Conservation (phyloP, 2,888 invertebrate genomes). For the Embidobia sp. region DNA sequence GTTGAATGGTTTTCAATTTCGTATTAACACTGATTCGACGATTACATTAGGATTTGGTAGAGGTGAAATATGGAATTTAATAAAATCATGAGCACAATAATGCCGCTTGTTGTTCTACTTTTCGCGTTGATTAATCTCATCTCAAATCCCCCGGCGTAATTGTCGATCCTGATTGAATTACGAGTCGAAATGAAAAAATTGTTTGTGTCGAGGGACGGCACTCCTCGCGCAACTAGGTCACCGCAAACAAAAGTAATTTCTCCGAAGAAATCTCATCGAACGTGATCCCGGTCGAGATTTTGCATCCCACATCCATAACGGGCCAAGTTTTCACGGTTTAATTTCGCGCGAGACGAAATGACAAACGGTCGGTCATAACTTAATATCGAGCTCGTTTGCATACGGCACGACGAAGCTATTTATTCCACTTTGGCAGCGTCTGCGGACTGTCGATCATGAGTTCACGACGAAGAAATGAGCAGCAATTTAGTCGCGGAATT, state of each 20-base stretch:
- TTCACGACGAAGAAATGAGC: conserved; percentile 61
- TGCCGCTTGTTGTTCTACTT: conserved; percentile 22
- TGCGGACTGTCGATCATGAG: conserved; percentile 72
- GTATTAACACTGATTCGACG: too few species aligned
- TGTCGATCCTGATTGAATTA: conserved; percentile 45
- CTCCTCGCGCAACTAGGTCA: conserved; percentile 60
- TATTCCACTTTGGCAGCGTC: conserved; percentile 73
- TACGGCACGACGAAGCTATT: conserved; percentile 71
- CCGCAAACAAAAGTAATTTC: conserved; percentile 64
- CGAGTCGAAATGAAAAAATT: conserved; percentile 49
- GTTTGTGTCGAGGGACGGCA: conserved; percentile 51
- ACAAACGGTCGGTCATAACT: conserved; percentile 73
- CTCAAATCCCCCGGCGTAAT: conserved; percentile 8
- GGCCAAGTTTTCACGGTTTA: conserved; percentile 69
- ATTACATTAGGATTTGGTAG: too few species aligned
- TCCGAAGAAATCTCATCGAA: conserved; percentile 59
- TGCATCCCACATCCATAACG: conserved; percentile 39
- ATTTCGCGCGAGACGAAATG: conserved; percentile 68
- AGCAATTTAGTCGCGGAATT: conserved; percentile 53
- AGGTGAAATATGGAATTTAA: too few species aligned
- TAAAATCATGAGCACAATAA: too few species aligned
- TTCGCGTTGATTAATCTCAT: conserved; percentile 28
- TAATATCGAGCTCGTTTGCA: conserved; percentile 77
- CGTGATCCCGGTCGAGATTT: conserved; percentile 40
- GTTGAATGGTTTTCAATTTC: too few species aligned